Percentiles rank a stretch among this genome's conserved stretches.
Conservation (phyloP, 2,797 vertebrate genomes). For the Bucorvus abyssinicus region DNA sequence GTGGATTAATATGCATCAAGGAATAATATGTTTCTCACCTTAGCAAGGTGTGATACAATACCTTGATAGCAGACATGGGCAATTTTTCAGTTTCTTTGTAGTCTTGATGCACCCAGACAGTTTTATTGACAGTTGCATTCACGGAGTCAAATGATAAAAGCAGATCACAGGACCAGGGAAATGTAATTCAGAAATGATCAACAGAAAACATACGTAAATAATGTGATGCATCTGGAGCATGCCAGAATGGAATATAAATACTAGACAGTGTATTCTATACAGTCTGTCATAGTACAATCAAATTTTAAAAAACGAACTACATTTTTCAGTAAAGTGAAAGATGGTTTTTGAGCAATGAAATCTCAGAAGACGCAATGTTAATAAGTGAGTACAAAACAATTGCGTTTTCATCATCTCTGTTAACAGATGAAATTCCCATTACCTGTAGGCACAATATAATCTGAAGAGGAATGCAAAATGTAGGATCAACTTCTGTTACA, state of each 20-base stretch:
- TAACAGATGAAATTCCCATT: not conserved
- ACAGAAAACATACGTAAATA: not conserved
- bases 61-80: not conserved
- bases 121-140: slow-evolving; percentile 32
- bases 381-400: not conserved
- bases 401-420: not conserved
- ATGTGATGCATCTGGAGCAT: not conserved
- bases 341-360: not conserved
- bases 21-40: not conserved
- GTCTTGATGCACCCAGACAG: not conserved
- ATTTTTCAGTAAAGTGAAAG: not conserved
- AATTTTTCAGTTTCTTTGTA: slow-evolving; percentile 29
- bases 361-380: not conserved
- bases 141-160: slow-evolving; percentile 43
- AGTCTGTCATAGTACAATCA: not conserved
- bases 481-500: not conserved
- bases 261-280: not conserved
- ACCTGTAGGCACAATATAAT: not conserved
- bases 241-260: not conserved
- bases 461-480: not conserved
- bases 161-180: slow-evolving; percentile 10
- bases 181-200: slow-evolving; percentile 16
- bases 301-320: not conserved
- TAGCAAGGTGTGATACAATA: not conserved
- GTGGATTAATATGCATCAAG: not conserved